Base-by-base conservation (phyloP, 2,113 vertebrate species). In the Sander lucioperca region DNA sequence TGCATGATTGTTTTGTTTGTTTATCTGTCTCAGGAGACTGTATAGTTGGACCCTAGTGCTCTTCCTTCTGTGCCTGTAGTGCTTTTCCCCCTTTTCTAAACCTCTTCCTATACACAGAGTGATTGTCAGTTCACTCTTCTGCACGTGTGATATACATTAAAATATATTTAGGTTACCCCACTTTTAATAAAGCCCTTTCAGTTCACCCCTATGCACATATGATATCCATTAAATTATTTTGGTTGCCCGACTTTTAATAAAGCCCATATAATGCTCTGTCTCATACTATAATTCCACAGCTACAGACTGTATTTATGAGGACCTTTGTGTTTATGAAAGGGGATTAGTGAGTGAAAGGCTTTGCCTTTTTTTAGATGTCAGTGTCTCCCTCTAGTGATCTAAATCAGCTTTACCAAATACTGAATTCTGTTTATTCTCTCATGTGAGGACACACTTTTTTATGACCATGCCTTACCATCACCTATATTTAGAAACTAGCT, bases 321-420 rank as follows among this genome's bases (percentile, higher is more conserved):
- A 66, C 79, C 65, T 84, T 82, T 79, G 61, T 83, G 64, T 84
- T 90, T 70, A 82, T 84, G 56, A 91, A 86, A 84, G 67, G 61
- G 79, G 86, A 93, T 93, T 89, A 92, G 78, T 63, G 58, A 80
- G 61, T 51, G 12, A 83, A 86, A 88, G 75, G 72, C 36, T 75
- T 69, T 71, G 66, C 30, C 67, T 88, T 30, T 74, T 88, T 87
- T 85, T 64, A 70, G 57, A 53, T 75, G 82, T 77, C 64, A 86
- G 19, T 89, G 88, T 82, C 93, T 90, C 93, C 93, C 89, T 88
- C 93, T 94, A 89, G 93, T 92, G 93, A 45, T 75, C n/a, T 30
- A 65, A 27, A n/a, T n/a, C 50, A 62, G 2, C 33, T 21, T 27
- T 21, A 47, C 23, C 23, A 64, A 27, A 18, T 2, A 11, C 61